phyloP scores from a whole-genome alignment of 2,797 vertebrate species.

The Clarias fuscus region DNA sequence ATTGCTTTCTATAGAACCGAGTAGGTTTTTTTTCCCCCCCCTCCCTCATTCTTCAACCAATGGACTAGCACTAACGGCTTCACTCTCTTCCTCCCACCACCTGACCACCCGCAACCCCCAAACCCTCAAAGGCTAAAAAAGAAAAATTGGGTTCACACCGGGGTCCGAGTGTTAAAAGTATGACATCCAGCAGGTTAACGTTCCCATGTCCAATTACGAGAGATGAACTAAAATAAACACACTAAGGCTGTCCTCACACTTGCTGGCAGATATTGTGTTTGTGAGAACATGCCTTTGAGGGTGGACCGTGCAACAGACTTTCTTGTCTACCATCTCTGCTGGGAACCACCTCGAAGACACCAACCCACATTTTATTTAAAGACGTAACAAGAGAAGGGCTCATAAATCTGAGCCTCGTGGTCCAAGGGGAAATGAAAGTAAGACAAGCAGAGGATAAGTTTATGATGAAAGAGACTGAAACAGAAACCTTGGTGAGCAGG shows the following conservation, averaged over 20 bases:
- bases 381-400: slow-evolving; percentile 52
- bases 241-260: slow-evolving; percentile 31
- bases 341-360: slow-evolving; percentile 49
- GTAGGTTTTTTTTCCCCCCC: neutral
- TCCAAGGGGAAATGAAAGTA: slow-evolving; percentile 57
- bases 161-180: slow-evolving; percentile 18
- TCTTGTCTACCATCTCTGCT: slow-evolving; percentile 35
- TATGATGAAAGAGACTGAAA: slow-evolving; percentile 73
- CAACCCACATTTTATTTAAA: slow-evolving; percentile 59
- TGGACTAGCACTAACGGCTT: slow-evolving; percentile 15
- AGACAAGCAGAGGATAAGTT: slow-evolving; percentile 47
- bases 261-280: slow-evolving; percentile 29
- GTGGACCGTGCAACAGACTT: slow-evolving; percentile 26
- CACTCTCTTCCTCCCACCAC: neutral
- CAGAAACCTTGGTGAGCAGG: slow-evolving; percentile 50
- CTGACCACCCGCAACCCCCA: neutral
- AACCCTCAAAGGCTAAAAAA: neutral
- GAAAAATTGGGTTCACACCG: slow-evolving; percentile 26
- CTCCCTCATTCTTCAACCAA: neutral
- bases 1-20: slow-evolving; percentile 53
- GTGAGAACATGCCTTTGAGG: slow-evolving; percentile 40
- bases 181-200: slow-evolving; percentile 32
- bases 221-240: slow-evolving; percentile 38
- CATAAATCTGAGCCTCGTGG: slow-evolving; percentile 59
- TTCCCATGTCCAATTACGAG: slow-evolving; percentile 39